Conservation (phyloP, 1,140 invertebrate genomes). For the Dufourea novaeangliae region DNA sequence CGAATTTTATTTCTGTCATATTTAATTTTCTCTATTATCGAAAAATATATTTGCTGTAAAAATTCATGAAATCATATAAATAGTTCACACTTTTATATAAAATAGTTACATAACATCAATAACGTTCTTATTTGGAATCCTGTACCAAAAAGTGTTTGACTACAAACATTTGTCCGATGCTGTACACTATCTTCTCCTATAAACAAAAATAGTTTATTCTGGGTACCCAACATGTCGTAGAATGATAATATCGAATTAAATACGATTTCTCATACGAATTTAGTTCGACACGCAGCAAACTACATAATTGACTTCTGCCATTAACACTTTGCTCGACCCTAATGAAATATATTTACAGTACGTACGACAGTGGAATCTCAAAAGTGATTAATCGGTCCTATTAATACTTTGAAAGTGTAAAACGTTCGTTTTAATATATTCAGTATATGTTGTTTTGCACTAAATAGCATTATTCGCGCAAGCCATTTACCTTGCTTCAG, state of each 20-base stretch:
- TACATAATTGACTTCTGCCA: background rate
- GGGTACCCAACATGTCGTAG: background rate
- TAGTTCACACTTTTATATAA: too few species aligned
- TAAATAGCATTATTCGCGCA: slow-evolving; percentile 8
- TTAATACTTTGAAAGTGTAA: background rate
- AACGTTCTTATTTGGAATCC: too few species aligned
- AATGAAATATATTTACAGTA: slow-evolving; percentile 3
- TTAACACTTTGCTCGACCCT: background rate
- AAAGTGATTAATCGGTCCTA: background rate
- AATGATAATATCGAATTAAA: background rate
- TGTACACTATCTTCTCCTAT: too few species aligned
- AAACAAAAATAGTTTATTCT: too few species aligned
- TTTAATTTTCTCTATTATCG: too few species aligned
- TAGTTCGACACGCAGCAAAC: background rate
- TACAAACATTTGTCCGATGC: too few species aligned
- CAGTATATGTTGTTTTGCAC: background rate
- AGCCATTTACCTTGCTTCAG: background rate
- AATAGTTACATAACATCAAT: too few species aligned
- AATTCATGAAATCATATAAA: too few species aligned
- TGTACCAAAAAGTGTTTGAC: too few species aligned
- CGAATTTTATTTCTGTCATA: too few species aligned
- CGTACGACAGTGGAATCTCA: background rate
- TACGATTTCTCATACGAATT: background rate
- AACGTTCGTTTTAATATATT: background rate
- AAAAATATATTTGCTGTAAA: too few species aligned